phyloP scores from a whole-genome alignment of 1,140 invertebrate species.

The Medauroidea extradentata region DNA sequence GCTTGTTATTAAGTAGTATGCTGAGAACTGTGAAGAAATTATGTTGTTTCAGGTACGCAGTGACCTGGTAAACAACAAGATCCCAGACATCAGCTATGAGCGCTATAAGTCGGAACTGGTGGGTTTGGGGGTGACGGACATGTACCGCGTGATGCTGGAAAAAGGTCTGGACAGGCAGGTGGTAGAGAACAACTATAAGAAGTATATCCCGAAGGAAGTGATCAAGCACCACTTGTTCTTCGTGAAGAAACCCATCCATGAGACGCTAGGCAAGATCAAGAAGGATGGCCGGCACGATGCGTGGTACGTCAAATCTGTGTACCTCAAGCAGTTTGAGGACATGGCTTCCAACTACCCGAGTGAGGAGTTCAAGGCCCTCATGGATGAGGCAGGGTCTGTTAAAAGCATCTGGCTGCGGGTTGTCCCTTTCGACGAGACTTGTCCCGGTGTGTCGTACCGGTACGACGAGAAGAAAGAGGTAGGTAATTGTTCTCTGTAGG shows the following conservation, averaged over 20 bases:
- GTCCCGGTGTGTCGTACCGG: slow-evolving; percentile 60
- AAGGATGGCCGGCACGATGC: slow-evolving; percentile 47
- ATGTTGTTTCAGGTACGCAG: slow-evolving; percentile 47
- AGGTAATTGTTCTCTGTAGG: slow-evolving; percentile 16
- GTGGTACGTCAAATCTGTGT: slow-evolving; percentile 68
- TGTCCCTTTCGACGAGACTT: slow-evolving; percentile 61
- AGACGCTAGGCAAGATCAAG: slow-evolving; percentile 57
- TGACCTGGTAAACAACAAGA: slow-evolving; percentile 73
- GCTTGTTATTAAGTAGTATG: no score
- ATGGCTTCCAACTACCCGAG: slow-evolving; percentile 76
- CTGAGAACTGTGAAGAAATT: no score
- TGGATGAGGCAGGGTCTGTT: slow-evolving; percentile 55
- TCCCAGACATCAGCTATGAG: slow-evolving; percentile 71
- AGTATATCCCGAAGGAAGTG: slow-evolving; percentile 74
- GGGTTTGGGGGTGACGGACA: slow-evolving; percentile 78
- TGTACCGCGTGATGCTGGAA: slow-evolving; percentile 70
- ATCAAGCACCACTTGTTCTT: slow-evolving; percentile 67
- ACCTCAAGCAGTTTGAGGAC: slow-evolving; percentile 68
- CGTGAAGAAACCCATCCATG: slow-evolving; percentile 66
- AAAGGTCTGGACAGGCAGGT: slow-evolving; percentile 56
- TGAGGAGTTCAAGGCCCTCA: slow-evolving; percentile 68
- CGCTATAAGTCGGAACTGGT: slow-evolving; percentile 68
- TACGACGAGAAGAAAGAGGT: slow-evolving; percentile 57
- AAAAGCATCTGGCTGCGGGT: slow-evolving; percentile 58
- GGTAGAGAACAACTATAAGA: slow-evolving; percentile 71